phyloP scores from a whole-genome alignment of 2,888 invertebrate species.

The Allophyes oxyacanthae region DNA sequence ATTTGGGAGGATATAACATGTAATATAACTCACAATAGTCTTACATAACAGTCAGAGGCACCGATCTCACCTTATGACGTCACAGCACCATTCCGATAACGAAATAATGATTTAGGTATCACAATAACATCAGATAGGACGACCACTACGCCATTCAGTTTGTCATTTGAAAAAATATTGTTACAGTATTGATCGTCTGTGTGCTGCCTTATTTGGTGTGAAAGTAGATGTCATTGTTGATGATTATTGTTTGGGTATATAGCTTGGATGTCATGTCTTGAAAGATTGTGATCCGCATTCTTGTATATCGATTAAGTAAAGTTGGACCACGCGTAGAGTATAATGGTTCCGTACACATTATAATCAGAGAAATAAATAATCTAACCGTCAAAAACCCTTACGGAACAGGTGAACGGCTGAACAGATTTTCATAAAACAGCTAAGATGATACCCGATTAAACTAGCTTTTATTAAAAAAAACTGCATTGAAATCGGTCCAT shows the following conservation, averaged over 20 bases:
- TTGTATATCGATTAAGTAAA: too few relatives aligned
- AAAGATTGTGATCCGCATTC: background rate
- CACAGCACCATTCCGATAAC: slow-evolving; percentile 11
- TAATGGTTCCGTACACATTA: too few relatives aligned
- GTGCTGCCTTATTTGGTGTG: slow-evolving; percentile 48
- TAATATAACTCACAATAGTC: background rate
- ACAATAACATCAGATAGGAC: slow-evolving; percentile 35
- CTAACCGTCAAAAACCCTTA: too few relatives aligned
- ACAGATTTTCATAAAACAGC: too few relatives aligned
- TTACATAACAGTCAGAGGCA: slow-evolving; percentile 14
- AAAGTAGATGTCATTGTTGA: slow-evolving; percentile 34
- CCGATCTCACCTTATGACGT: slow-evolving; percentile 32
- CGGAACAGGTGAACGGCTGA: too few relatives aligned
- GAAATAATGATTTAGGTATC: slow-evolving; percentile 18
- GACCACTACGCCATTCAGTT: slow-evolving; percentile 16
- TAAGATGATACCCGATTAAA: too few relatives aligned
- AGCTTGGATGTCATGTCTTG: slow-evolving; percentile 28
- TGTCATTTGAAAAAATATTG: slow-evolving; percentile 23
- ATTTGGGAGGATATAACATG: too few relatives aligned
- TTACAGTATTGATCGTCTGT: slow-evolving; percentile 22
- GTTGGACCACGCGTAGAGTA: too few relatives aligned
- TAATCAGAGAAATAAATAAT: too few relatives aligned
- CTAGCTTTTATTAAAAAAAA: too few relatives aligned
- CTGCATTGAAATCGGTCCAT: too few relatives aligned
- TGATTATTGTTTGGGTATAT: slow-evolving; percentile 16